These are phyloP conservation scores for Papilio glaucus DNA, from an alignment of 1,140 invertebrate genomes.

Conservation along the genomic window DNA sequence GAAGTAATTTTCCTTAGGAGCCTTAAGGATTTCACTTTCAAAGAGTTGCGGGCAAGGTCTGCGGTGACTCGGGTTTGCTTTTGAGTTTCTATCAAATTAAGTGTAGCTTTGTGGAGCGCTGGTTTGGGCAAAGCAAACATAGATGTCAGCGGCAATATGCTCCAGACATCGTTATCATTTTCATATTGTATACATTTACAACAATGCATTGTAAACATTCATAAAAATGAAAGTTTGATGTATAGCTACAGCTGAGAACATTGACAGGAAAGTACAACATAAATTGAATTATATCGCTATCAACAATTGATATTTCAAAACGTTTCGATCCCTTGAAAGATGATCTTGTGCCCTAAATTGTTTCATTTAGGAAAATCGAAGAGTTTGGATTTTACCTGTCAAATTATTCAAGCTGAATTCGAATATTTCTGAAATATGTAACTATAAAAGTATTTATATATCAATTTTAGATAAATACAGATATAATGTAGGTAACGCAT, in stretches of 20 bases:
- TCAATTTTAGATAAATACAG: no score
- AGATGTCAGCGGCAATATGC: not conserved
- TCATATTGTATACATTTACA: no score
- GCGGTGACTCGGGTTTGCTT: conserved; percentile 9
- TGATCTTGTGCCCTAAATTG: not conserved
- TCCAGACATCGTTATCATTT: not conserved
- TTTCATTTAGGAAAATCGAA: not conserved
- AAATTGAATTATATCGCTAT: not conserved
- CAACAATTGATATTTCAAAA: not conserved
- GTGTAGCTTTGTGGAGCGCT: conserved; percentile 8
- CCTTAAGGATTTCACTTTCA: conserved; percentile 10
- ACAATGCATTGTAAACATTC: no score
- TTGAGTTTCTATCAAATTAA: conserved; percentile 24
- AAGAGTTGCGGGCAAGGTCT: conserved; percentile 15
- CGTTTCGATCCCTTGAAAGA: not conserved
- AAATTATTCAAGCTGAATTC: not conserved
- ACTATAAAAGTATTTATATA: not conserved
- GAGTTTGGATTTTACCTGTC: not conserved
- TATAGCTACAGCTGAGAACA: no score
- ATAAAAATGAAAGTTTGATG: no score
- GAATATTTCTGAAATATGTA: not conserved
- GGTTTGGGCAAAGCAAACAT: conserved; percentile 9
- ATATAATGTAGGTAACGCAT: no score
- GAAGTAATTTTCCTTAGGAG: not conserved
- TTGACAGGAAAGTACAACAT: not conserved